A percentile compares a stretch with the other conserved stretches of the same genome.
phyloP scores from a whole-genome alignment of 2,113 vertebrate genomes.

The Cepphus grylle region DNA sequence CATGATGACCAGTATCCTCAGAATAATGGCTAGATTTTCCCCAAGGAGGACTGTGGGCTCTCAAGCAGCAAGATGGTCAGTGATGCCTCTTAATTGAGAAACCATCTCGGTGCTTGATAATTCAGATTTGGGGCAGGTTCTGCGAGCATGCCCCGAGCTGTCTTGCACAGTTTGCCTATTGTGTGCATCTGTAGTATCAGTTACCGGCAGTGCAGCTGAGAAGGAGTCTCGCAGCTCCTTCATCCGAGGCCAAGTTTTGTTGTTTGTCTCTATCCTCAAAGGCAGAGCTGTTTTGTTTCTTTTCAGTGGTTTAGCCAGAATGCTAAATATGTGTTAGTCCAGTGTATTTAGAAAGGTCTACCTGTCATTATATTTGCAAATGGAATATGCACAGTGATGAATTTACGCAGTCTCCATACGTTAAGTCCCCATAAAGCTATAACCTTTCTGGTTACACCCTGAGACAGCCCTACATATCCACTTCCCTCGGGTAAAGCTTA shows the following conservation, averaged over 20 bases:
- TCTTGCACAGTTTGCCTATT: not conserved
- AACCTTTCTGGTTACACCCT: not conserved
- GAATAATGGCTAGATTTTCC: not conserved
- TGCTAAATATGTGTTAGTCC: not conserved
- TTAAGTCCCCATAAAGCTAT: not conserved
- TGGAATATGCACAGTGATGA: not conserved
- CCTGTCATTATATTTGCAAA: not conserved
- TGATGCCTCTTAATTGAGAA: not conserved
- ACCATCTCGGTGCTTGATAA: not conserved
- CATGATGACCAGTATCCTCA: accelerated
- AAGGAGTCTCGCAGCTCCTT: not conserved
- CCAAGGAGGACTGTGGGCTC: not conserved
- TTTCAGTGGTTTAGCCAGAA: not conserved
- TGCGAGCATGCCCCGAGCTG: not conserved
- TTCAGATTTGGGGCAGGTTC: not conserved
- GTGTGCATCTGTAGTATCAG: not conserved
- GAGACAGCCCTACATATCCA: not conserved
- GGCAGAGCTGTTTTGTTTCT: not conserved
- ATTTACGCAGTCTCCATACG: not conserved
- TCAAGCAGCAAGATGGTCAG: not conserved
- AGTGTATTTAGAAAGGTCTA: not conserved
- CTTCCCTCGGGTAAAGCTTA: not conserved
- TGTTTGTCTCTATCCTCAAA: not conserved
- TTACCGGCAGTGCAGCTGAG: not conserved
- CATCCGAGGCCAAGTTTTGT: not conserved